Conservation (phyloP, 53 echinoderm and acorn worm genomes). For the Actinopyga echinites region DNA sequence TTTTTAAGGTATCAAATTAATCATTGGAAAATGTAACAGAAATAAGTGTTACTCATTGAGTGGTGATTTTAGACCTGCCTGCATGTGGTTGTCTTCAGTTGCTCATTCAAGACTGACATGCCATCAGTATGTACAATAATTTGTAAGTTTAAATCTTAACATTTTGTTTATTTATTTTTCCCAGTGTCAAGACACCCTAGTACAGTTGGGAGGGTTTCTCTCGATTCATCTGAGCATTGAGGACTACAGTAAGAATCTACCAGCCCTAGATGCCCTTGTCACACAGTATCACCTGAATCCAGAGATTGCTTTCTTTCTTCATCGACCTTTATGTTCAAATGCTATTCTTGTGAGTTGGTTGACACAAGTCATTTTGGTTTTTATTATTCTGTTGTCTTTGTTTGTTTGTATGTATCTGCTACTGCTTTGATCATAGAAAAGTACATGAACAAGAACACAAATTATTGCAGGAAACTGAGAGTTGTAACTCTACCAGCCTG, state of each 20-base stretch:
- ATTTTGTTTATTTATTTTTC: not conserved
- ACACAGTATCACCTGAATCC: conserved; percentile 82
- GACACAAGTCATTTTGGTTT: not conserved
- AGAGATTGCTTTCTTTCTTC: conserved; percentile 96
- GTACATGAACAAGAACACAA: too few relatives aligned
- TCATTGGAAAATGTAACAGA: too few relatives aligned
- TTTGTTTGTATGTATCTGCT: not conserved
- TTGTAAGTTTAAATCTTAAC: not conserved
- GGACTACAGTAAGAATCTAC: conserved; percentile 94
- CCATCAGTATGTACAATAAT: too few relatives aligned
- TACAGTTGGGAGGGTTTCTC: conserved; percentile 89
- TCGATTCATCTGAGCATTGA: conserved; percentile 84
- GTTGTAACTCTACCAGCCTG: too few relatives aligned
- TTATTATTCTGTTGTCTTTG: not conserved
- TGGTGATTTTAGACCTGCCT: too few relatives aligned
- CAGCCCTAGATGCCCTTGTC: conserved; percentile 76
- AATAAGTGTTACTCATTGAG: too few relatives aligned
- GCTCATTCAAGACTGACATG: too few relatives aligned
- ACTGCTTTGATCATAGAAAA: not conserved
- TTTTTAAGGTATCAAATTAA: too few relatives aligned
- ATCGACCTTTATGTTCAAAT: conserved; percentile 80
- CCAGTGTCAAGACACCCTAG: conserved; percentile 96
- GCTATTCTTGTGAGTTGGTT: conserved; percentile 76
- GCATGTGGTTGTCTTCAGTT: too few relatives aligned
- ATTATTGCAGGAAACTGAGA: too few relatives aligned